These are phyloP conservation scores for Cephus sareptanus DNA, from an alignment of 2,888 invertebrate genomes.

Conservation along the genomic window DNA sequence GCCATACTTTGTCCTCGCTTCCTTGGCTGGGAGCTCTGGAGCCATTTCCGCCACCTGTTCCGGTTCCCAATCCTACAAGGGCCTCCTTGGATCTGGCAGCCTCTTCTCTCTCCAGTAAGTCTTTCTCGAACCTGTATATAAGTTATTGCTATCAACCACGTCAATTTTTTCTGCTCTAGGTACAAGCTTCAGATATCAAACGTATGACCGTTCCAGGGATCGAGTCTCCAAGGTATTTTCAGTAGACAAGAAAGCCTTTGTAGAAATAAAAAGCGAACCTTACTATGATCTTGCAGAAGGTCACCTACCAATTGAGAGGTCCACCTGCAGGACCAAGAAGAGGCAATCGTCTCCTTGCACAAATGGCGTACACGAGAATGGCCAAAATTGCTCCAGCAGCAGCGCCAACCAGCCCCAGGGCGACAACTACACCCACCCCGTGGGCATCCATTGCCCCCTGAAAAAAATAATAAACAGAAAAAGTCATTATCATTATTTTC, in stretches of 20 bases:
- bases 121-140: constrained; percentile 52
- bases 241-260: neutral
- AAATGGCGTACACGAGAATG: constrained; percentile 53
- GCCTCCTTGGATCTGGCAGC: constrained; percentile 46
- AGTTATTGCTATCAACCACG: neutral
- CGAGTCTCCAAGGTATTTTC: neutral
- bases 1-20: constrained; percentile 49
- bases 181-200: neutral
- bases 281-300: neutral
- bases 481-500: constrained; percentile 4
- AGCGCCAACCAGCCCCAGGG: constrained; percentile 53
- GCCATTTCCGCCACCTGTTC: constrained; percentile 3
- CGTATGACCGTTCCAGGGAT: neutral
- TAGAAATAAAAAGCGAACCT: neutral
- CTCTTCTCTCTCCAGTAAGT: constrained; percentile 52
- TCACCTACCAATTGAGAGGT: constrained; percentile 52
- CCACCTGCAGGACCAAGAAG: constrained; percentile 41
- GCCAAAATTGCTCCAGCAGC: constrained; percentile 56
- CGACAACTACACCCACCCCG: constrained; percentile 50
- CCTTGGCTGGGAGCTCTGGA: constrained; percentile 4
- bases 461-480: neutral
- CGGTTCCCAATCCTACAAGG: constrained; percentile 37
- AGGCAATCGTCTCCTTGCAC: constrained; percentile 46
- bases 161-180: neutral
- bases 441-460: constrained; percentile 45